A percentile compares a stretch with the other conserved stretches of the same genome.
These are phyloP conservation scores for Aramus guarauna DNA, from an alignment of 2,113 vertebrate genomes.

Conservation along the genomic window DNA sequence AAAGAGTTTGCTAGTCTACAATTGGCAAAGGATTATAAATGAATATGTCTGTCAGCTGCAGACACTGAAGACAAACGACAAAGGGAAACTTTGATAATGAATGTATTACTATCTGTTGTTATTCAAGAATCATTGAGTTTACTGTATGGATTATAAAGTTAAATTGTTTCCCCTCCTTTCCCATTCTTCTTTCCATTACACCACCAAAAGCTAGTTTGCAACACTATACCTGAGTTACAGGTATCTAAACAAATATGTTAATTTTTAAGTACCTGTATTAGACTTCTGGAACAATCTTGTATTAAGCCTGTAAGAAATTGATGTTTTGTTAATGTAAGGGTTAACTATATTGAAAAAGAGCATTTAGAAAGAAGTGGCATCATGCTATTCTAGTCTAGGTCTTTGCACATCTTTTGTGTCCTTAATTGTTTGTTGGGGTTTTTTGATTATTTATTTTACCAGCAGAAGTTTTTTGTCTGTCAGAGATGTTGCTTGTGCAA, in stretches of 20 bases:
- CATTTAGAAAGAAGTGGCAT: background rate
- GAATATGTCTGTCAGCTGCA: conserved; percentile 51
- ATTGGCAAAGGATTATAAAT: conserved; percentile 37
- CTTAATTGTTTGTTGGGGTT: background rate
- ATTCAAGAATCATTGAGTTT: conserved; percentile 19
- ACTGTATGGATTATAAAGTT: conserved; percentile 31
- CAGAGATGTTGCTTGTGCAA: background rate
- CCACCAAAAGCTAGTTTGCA: background rate
- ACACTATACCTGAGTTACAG: background rate
- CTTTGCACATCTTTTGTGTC: background rate
- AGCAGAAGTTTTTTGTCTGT: background rate
- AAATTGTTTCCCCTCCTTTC: background rate
- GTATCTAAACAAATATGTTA: background rate
- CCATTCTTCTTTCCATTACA: background rate
- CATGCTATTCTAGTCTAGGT: background rate
- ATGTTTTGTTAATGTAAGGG: background rate
- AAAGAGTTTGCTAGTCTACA: conserved; percentile 5
- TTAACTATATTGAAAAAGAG: background rate
- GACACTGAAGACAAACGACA: conserved; percentile 26
- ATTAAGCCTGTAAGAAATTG: background rate
- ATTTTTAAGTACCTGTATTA: background rate
- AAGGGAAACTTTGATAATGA: conserved; percentile 46
- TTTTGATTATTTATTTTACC: background rate
- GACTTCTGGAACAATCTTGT: background rate
- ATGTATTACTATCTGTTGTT: conserved; percentile 18